phyloP scores from a whole-genome alignment of 2,888 invertebrate species.

The Camptogramma bilineatum region DNA sequence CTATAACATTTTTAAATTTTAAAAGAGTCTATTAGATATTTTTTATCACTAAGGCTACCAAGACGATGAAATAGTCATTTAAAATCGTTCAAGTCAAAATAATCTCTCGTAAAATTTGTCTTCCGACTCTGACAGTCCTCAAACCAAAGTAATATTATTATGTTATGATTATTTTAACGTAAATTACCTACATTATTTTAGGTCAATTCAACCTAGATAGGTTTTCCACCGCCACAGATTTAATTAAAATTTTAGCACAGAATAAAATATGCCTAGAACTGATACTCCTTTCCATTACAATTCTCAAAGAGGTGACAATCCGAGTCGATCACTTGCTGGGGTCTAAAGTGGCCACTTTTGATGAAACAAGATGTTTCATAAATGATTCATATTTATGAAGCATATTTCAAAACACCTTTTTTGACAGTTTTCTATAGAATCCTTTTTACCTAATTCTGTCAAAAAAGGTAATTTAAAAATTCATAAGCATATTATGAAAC shows the following conservation, averaged over 20 bases:
- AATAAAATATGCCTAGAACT: slow-evolving; percentile 53
- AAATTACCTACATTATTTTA: slow-evolving; percentile 17
- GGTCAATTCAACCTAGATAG: slow-evolving; percentile 24
- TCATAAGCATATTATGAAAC: too few relatives aligned
- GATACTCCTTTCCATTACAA: neutral
- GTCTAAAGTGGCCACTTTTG: too few relatives aligned
- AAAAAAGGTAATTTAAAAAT: too few relatives aligned
- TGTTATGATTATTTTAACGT: slow-evolving; percentile 16
- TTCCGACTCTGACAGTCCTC: neutral
- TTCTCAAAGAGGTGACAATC: too few relatives aligned
- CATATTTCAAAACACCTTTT: too few relatives aligned
- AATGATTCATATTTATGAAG: too few relatives aligned
- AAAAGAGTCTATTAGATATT: neutral
- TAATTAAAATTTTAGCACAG: slow-evolving; percentile 59
- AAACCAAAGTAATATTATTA: slow-evolving; percentile 13
- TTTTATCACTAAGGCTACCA: neutral
- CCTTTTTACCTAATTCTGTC: too few relatives aligned
- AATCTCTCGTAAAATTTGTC: neutral
- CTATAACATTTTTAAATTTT: neutral
- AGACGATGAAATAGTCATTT: neutral
- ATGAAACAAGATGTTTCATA: too few relatives aligned
- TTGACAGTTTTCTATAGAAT: too few relatives aligned
- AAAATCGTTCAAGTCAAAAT: neutral
- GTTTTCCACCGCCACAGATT: slow-evolving; percentile 50
- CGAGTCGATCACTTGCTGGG: too few relatives aligned